These are phyloP conservation scores for Tyrannus savana DNA, from an alignment of 2,113 vertebrate species.

Conservation along the genomic window DNA sequence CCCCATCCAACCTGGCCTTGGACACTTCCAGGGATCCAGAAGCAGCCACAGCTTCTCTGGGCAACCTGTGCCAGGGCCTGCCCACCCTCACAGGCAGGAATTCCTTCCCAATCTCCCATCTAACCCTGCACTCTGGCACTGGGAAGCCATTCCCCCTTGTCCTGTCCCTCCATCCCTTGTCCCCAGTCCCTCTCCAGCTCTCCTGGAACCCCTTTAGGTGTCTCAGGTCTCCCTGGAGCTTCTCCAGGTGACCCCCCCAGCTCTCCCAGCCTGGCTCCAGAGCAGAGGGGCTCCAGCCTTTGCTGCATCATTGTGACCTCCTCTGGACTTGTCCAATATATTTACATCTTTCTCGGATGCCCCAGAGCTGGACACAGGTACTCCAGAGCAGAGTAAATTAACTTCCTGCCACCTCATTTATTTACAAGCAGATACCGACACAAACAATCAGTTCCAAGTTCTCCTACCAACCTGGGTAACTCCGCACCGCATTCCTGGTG, in stretches of 20 bases:
- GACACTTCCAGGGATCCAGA: neutral
- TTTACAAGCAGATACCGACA: rapidly evolving
- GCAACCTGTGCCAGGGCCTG: rapidly evolving
- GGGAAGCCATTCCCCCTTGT: neutral
- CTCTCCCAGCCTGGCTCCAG: neutral
- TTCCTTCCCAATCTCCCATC: neutral
- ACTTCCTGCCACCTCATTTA: neutral
- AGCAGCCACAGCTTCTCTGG: neutral
- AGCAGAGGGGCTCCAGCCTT: neutral
- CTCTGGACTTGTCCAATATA: neutral
- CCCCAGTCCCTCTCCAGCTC: neutral
- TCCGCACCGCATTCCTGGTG: rapidly evolving
- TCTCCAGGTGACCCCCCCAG: neutral
- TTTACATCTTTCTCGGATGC: neutral
- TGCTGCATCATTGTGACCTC: rapidly evolving
- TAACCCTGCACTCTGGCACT: rapidly evolving
- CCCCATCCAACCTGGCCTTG: rapidly evolving
- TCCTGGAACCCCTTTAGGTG: neutral
- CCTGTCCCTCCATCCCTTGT: rapidly evolving
- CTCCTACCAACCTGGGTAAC: too few species aligned
- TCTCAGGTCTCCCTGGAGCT: neutral
- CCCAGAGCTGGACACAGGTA: neutral
- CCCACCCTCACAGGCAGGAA: rapidly evolving
- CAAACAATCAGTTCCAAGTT: rapidly evolving
- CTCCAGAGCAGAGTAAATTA: neutral